Base-by-base conservation (phyloP, 2,888 invertebrate species). In the Eumacrocentrus americanus region DNA sequence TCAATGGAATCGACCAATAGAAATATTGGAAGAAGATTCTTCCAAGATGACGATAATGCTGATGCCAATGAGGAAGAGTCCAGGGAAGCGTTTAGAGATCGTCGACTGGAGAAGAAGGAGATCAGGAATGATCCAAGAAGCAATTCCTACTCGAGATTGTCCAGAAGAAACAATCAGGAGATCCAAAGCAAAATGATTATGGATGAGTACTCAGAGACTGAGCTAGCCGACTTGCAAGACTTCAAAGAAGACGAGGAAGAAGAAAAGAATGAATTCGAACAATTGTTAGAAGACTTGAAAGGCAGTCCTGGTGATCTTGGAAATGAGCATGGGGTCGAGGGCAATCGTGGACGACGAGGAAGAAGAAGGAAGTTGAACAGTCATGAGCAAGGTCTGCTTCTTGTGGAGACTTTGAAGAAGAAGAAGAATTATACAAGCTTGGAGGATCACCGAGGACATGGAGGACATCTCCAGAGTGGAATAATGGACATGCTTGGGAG, bases 401-500 rank as follows among this genome's bases (percentile, higher is more conserved):
- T 91, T 46, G 80, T 92, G 72, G 91, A 91, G 62, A 89, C 90
- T 0, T 78, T 92, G 44, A 89, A 89, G 1, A 85, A 90, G 54
- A 85, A 90, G 67, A 85, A 86, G 64, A 81, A 81, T 61, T 68
- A 72, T 47, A 80, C 77, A 7, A 57, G 40, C 18, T 54, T 56
- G n/a, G 84, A 85, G 4, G 83, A 86, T 7, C 82, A 86, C 61
- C 83, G 85, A 12, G 81, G 81, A 22, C 78, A 82, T 16, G 85
- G 86, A 58, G 84, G 84, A 62, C 88, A 91, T 70, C 87, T 84
- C 64, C 84, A 86, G 66, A 84, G 88, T 71, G 89, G 90, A 50
- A 88, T 93, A 64, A 90, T 92, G 86, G 91, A 92, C 79, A 88
- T 92, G 84, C 83, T 93, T 73, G 91, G 92, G 64, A 88, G 91